Conservation (phyloP, 2,888 invertebrate genomes). For the Habroteleia sp. region DNA sequence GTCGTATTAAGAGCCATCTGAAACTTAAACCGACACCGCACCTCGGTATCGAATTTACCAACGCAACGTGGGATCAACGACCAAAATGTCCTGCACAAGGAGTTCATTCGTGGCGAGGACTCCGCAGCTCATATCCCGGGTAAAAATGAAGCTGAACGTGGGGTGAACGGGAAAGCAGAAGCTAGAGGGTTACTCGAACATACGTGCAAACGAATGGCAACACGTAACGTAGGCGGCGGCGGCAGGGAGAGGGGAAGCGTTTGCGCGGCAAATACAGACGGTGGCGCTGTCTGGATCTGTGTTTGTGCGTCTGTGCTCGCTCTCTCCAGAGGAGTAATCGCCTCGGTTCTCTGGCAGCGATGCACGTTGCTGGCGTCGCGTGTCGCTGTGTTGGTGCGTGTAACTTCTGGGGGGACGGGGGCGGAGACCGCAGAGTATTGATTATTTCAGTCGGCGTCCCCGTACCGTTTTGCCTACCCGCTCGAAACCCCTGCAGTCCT, state of each 20-base stretch:
- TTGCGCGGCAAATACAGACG: slow-evolving; percentile 47
- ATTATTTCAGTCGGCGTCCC: slow-evolving; percentile 77
- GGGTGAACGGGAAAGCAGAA: slow-evolving; percentile 32
- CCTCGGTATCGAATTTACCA: slow-evolving; percentile 1
- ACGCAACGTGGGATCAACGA: slow-evolving; percentile 28
- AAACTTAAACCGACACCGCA: no score
- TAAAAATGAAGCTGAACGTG: slow-evolving; percentile 28
- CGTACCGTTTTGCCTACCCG: slow-evolving; percentile 68
- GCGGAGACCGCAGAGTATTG: slow-evolving; percentile 80
- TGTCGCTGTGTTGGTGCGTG: slow-evolving; percentile 71
- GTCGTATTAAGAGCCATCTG: no score
- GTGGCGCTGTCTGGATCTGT: slow-evolving; percentile 32
- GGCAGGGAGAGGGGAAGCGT: slow-evolving; percentile 39
- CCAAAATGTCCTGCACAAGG: slow-evolving; percentile 13
- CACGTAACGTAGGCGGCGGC: slow-evolving; percentile 21
- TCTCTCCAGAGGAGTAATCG: slow-evolving; percentile 46
- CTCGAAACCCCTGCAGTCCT: slow-evolving; percentile 61
- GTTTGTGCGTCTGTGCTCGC: slow-evolving; percentile 42
- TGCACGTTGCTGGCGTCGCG: slow-evolving; percentile 32
- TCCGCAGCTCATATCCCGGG: slow-evolving; percentile 36
- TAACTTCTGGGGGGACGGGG: slow-evolving; percentile 78
- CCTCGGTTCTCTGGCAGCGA: slow-evolving; percentile 30
- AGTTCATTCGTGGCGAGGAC: slow-evolving; percentile 30
- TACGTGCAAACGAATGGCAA: slow-evolving; percentile 53
- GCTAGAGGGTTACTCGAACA: slow-evolving; percentile 41